Conservation (phyloP, 2,888 invertebrate genomes). For the Spatulosminthurus flaviceps region DNA sequence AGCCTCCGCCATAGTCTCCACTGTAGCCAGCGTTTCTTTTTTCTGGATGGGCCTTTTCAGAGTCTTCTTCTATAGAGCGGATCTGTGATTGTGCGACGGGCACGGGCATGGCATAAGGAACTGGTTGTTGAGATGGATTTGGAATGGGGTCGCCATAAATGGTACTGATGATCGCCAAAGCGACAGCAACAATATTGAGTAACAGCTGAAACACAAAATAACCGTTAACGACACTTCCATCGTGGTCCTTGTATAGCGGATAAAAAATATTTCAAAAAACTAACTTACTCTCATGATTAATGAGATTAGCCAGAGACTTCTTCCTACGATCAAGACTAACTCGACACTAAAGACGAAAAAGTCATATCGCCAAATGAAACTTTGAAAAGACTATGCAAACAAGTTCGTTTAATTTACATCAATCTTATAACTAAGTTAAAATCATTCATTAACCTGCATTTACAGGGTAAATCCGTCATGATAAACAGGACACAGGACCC, state of each 20-base stretch:
- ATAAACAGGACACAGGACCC: too few species aligned
- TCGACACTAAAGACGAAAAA: slow-evolving; percentile 32
- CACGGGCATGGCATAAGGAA: neutral
- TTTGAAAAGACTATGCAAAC: neutral
- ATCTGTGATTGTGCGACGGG: neutral
- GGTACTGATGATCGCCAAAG: neutral
- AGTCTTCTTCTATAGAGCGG: neutral
- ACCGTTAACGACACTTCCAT: too few species aligned
- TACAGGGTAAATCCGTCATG: too few species aligned
- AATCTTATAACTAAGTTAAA: too few species aligned
- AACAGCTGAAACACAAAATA: neutral
- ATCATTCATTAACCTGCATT: too few species aligned
- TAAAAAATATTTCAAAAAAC: neutral
- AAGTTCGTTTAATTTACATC: neutral
- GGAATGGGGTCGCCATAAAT: slow-evolving; percentile 18
- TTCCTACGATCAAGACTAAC: slow-evolving; percentile 28
- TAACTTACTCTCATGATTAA: slow-evolving; percentile 24
- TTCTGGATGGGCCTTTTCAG: neutral
- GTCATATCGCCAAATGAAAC: neutral
- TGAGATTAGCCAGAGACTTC: slow-evolving; percentile 20
- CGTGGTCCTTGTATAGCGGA: neutral
- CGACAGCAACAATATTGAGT: neutral
- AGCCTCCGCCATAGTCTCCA: neutral
- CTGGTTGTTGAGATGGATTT: neutral
- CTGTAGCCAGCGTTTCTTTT: slow-evolving; percentile 28